A percentile compares a stretch with the other conserved stretches of the same genome.
These are phyloP conservation scores for Schizotus pectinicornis DNA, from an alignment of 2,888 invertebrate species.

Conservation along the genomic window DNA sequence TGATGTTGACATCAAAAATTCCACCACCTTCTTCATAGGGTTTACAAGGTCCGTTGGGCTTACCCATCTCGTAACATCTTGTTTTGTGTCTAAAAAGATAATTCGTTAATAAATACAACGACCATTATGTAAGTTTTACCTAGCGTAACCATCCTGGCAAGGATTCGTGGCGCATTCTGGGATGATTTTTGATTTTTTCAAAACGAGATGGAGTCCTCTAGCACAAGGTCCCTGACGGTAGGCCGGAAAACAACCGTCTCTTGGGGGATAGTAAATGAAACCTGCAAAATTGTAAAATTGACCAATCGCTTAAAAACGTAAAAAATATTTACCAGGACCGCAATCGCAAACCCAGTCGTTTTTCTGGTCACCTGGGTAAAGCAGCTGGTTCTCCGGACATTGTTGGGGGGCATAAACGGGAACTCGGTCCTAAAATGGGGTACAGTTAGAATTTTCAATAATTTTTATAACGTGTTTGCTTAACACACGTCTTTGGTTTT, in stretches of 20 bases:
- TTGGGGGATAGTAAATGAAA: constrained; percentile 66
- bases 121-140: constrained; percentile 44
- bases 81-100: constrained; percentile 56
- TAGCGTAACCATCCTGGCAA: constrained; percentile 64
- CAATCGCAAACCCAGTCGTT: constrained; percentile 71
- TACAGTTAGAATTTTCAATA: too few species aligned
- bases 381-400: constrained; percentile 69
- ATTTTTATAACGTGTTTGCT: too few species aligned
- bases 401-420: constrained; percentile 58
- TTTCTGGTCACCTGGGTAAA: constrained; percentile 70
- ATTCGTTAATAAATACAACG: neutral
- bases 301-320: too few species aligned
- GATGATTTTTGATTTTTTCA: constrained; percentile 61
- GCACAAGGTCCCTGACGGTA: constrained; percentile 71
- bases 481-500: constrained; percentile 27
- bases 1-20: constrained; percentile 67
- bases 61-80: constrained; percentile 59
- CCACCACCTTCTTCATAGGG: constrained; percentile 54
- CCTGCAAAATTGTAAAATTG: constrained; percentile 54
- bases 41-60: constrained; percentile 59
- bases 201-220: constrained; percentile 62
- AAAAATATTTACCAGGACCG: constrained; percentile 59
- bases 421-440: constrained; percentile 32
- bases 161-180: constrained; percentile 69
- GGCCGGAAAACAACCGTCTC: constrained; percentile 68